Base-by-base conservation (phyloP, 2,113 vertebrate species). In the Brienomyrus longianalis region DNA sequence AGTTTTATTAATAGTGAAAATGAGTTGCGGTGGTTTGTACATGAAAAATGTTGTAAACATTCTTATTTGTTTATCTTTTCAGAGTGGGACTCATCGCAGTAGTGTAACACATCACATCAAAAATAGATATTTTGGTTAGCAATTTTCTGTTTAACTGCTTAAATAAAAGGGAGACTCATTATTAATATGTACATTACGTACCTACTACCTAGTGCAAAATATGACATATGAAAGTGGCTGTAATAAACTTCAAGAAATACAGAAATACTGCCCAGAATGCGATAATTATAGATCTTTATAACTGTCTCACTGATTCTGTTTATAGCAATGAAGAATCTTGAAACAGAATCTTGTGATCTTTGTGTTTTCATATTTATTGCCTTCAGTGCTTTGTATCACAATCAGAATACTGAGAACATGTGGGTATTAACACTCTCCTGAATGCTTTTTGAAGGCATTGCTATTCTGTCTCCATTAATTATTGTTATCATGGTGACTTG, bases 401-500 rank as follows among this genome's bases (percentile, higher is more conserved):
- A 35, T 43, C 23, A 48, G 50, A 56, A 54, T 59, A 21, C 52
- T 87, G 43, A 86, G 84, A 50, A 52, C 47, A 85, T 48, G 23
- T 85, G 83, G 11, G n/a, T 27, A 50, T 50, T 27, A 52, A 27
- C 13, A 13, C 48, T 84, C 83, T 48, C 83, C 83, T 43, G 21
- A 45, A 23, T 11, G 47, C 7, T 31, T 88, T 31, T 45, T 88
- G 8, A 80, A 48, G 62, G 45, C 9, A 62, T 84, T 48, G 51
- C 84, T 39, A 13, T 74, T 23, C 47, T 70, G 45, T 77, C 89
- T 83, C 66, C 74, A 21, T 59, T 88, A 70, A 54, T 90, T 83
- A 52, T 59, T 88, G 48, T 54, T 90, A 88, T 86, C n/a, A 88
- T 45, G 52, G n/a, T 43, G 39, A 62, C 51, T 87, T 51, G 10